Conservation (phyloP, 2,113 vertebrate species). For the Astur gentilis region DNA sequence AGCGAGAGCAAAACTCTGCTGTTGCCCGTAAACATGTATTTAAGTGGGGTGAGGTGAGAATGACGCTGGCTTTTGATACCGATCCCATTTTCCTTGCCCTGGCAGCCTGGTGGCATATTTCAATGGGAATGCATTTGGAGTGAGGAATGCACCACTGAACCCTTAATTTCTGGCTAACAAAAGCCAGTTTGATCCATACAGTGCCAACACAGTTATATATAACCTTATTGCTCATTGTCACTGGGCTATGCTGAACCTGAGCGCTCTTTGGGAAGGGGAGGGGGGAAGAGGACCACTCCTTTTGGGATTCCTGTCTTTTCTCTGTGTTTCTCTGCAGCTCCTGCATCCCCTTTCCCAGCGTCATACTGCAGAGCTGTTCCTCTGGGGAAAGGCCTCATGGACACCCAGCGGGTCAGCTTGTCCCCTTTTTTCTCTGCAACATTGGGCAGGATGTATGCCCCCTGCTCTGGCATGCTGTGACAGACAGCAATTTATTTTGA, state of each 20-base stretch:
- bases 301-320: neutral
- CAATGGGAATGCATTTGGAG: neutral
- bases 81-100: neutral
- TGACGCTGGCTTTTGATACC: slow-evolving; percentile 7
- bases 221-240: neutral
- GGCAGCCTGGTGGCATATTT: slow-evolving; percentile 12
- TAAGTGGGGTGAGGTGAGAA: slow-evolving; percentile 24
- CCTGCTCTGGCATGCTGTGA: neutral
- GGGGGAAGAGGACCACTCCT: neutral
- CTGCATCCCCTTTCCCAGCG: neutral
- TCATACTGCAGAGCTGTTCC: neutral
- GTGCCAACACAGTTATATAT: neutral
- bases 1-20: neutral
- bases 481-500: neutral
- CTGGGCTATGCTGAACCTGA: neutral
- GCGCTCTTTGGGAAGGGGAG: rapidly evolving
- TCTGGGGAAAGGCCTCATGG: neutral
- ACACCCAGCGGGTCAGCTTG: rapidly evolving
- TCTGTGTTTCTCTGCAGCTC: neutral
- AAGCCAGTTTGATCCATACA: neutral
- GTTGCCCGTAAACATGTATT: slow-evolving; percentile 28
- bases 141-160: neutral
- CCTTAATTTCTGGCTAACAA: neutral
- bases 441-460: rapidly evolving
- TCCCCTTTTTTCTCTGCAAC: neutral